Percentiles rank a stretch among this genome's conserved stretches.
These are phyloP conservation scores for Clarias fuscus DNA, from an alignment of 2,797 vertebrate species.

Conservation along the genomic window DNA sequence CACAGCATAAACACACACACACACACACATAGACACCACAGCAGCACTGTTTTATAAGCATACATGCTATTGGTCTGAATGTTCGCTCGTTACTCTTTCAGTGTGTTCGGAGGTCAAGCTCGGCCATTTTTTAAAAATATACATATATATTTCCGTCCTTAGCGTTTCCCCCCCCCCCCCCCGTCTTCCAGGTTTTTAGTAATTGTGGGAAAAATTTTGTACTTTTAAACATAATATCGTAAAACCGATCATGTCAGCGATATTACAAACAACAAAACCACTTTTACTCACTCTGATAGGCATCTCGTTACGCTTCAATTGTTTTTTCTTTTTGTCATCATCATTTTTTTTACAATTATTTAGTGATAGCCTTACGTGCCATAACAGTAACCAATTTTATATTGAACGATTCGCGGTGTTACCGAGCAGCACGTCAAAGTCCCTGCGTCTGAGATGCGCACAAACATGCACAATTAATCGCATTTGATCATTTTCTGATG, in stretches of 20 bases:
- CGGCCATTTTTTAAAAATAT: conserved; percentile 5
- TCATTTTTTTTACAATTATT: neutral
- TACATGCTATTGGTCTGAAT: neutral
- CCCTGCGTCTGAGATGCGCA: neutral
- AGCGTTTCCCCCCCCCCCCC: neutral
- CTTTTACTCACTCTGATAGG: neutral
- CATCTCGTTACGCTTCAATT: neutral
- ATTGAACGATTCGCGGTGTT: neutral
- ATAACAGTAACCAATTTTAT: neutral
- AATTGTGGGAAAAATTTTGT: conserved; percentile 2
- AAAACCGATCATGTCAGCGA: neutral
- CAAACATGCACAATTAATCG: neutral
- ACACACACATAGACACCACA: neutral
- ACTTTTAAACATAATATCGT: neutral
- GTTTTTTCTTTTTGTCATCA: neutral
- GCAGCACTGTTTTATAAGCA: neutral
- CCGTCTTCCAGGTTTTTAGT: conserved; percentile 2
- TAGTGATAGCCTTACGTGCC: neutral
- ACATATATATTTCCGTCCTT: neutral
- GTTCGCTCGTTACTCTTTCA: neutral
- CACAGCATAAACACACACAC: conserved; percentile 16
- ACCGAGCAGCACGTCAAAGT: neutral
- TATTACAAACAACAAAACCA: neutral
- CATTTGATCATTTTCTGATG: neutral
- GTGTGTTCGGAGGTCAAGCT: conserved; percentile 47